Conservation (phyloP, 2,888 invertebrate genomes). For the Laothoe populi region DNA sequence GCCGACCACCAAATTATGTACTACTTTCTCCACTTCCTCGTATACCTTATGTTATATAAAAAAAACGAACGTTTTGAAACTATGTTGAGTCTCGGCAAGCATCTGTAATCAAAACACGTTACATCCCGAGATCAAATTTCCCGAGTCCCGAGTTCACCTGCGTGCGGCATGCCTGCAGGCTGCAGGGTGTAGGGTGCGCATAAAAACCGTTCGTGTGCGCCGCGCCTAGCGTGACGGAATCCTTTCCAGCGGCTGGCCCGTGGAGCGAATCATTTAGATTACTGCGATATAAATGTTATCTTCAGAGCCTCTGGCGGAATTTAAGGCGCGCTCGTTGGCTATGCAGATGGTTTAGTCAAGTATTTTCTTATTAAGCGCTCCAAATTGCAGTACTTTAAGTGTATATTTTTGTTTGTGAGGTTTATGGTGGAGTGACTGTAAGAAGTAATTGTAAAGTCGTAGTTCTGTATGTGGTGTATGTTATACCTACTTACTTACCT, state of each 20-base stretch:
- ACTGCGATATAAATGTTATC: constrained; percentile 8
- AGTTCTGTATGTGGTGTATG: too few relatives aligned
- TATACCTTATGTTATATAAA: too few relatives aligned
- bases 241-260: neutral
- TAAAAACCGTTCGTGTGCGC: neutral
- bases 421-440: too few relatives aligned
- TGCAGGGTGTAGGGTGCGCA: neutral
- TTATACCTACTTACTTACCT: too few relatives aligned
- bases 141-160: neutral
- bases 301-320: neutral
- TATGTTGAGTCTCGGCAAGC: neutral
- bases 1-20: too few relatives aligned
- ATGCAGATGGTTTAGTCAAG: neutral
- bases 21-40: too few relatives aligned
- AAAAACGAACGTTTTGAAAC: too few relatives aligned
- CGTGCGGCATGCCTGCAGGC: neutral
- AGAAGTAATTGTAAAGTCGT: too few relatives aligned
- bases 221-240: constrained; percentile 6
- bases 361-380: neutral
- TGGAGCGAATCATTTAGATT: constrained; percentile 19
- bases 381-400: neutral
- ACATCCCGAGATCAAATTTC: neutral
- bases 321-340: neutral
- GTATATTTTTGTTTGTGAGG: neutral
- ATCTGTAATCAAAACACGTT: neutral